These are phyloP conservation scores for Cryptomyrus ogoouensis DNA, from an alignment of 2,113 vertebrate species.

Conservation along the genomic window DNA sequence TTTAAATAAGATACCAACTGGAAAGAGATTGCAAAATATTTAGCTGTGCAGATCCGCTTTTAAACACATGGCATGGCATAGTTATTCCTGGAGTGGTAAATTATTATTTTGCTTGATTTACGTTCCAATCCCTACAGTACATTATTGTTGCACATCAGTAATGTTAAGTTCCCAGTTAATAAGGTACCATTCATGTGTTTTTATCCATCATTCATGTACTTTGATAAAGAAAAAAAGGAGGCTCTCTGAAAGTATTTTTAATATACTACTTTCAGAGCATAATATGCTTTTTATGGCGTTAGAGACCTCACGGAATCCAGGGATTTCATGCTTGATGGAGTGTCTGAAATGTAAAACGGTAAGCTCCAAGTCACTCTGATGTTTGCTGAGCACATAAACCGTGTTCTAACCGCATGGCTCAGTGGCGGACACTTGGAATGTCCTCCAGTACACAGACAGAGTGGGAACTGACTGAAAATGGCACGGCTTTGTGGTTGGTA, in stretches of 20 bases:
- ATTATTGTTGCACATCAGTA: not conserved
- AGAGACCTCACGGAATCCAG: not conserved
- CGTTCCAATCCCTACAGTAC: not conserved
- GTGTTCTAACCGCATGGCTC: not conserved
- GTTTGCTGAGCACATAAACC: slow-evolving; percentile 8
- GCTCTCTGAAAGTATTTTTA: not conserved
- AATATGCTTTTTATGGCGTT: not conserved
- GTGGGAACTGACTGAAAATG: not conserved
- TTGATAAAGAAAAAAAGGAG: not conserved
- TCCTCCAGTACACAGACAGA: not conserved
- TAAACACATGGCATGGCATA: not conserved
- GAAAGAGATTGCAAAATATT: not conserved
- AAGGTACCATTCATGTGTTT: not conserved
- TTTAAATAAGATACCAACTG: not conserved
- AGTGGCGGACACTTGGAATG: not conserved
- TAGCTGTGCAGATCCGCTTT: not conserved
- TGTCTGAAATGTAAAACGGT: slow-evolving; percentile 8
- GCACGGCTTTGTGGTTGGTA: not conserved
- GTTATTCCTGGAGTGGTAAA: not conserved
- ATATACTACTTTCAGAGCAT: not conserved
- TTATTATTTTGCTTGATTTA: not conserved
- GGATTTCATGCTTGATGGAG: slow-evolving; percentile 13
- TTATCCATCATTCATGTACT: not conserved
- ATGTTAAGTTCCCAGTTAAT: not conserved
- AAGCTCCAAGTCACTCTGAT: slow-evolving; percentile 13